phyloP scores from a whole-genome alignment of 1,140 invertebrate genomes.

The Amphibalanus amphitrite region DNA sequence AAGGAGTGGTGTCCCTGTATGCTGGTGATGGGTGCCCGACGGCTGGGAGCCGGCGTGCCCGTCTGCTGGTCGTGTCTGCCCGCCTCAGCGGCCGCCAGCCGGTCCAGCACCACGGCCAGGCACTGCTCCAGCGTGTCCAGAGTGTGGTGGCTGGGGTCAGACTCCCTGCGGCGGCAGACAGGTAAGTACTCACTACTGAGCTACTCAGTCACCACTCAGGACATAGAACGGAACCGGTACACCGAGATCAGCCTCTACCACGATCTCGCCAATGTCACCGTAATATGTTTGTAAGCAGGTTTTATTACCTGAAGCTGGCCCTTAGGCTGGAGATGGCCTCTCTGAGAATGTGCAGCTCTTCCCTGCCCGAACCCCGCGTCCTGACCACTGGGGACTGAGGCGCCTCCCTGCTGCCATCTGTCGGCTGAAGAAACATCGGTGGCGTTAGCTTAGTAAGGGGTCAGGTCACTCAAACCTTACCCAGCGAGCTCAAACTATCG shows the following conservation, averaged over 20 bases:
- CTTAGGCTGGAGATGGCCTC: slow-evolving; percentile 29
- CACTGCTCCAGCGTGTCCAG: neutral
- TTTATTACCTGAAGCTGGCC: slow-evolving; percentile 22
- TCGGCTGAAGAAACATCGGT: neutral
- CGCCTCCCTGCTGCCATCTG: neutral
- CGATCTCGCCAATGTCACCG: too few relatives aligned
- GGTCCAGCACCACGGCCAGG: too few relatives aligned
- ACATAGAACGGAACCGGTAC: too few relatives aligned
- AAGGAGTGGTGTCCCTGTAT: neutral
- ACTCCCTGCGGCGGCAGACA: too few relatives aligned
- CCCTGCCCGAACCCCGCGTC: slow-evolving; percentile 17
- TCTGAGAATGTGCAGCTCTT: slow-evolving; percentile 28
- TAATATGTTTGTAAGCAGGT: too few relatives aligned
- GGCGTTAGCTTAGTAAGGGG: neutral
- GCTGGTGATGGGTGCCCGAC: neutral
- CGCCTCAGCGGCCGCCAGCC: neutral
- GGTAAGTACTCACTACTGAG: too few relatives aligned
- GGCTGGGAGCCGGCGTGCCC: neutral
- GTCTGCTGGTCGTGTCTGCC: neutral
- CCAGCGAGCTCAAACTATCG: too few relatives aligned
- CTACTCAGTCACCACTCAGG: too few relatives aligned
- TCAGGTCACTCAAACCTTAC: too few relatives aligned
- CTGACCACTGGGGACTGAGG: neutral
- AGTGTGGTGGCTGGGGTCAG: neutral
- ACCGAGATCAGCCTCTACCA: too few relatives aligned